Base-by-base conservation (phyloP, 2,113 vertebrate genomes). In the Nyctibius bracteatus region DNA sequence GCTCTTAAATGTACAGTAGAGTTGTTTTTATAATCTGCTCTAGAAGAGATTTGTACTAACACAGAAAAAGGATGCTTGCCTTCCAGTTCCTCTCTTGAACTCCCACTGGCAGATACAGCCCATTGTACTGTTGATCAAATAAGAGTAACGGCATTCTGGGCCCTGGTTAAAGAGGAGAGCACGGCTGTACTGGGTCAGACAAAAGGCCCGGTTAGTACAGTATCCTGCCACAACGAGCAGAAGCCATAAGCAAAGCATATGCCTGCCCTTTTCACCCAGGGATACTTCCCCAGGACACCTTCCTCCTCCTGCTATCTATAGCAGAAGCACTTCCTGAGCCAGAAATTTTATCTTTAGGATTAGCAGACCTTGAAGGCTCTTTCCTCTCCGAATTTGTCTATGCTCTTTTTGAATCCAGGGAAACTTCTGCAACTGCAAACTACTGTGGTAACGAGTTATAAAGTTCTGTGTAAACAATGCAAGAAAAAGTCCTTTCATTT, bases 321-420 rank as follows among this genome's bases (percentile, higher is more conserved):
- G 91, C 10, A 88, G 44, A 92, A 67, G 80, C 46, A 88, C 55
- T 90, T 93, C 82, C 92, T 90, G 54, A 94, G 88, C 46, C 94
- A 95, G 67, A 86, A 88, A 78, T 88, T 62, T 92, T 86, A 92
- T 83, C 94, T 94, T 96, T 39, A 86, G 75, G 54, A 90, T 77
- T 90, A 94, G 65, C 71, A 96, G 86, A 94, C 83, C 80, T 92
- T 90, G 94, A 90, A 90, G n/a, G 72, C 43, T 80, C 90, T 86
- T 94, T 88, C 88, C 59, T 93, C 71, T 65, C 46, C 1, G 0
- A 35, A 77, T 81, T 44, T 55, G 58, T 52, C 77, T 54, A 62
- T 33, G 41, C 12, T 65, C 14, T 44, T 72, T 89, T 39, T 51
- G 39, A 90, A 94, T 49, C 27, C 44, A 79, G 41, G 62, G 78